Percentiles rank a stretch among this genome's conserved stretches.
These are phyloP conservation scores for Nyctereutes procyonoides DNA, from an alignment of 2,113 vertebrate genomes.

Conservation along the genomic window DNA sequence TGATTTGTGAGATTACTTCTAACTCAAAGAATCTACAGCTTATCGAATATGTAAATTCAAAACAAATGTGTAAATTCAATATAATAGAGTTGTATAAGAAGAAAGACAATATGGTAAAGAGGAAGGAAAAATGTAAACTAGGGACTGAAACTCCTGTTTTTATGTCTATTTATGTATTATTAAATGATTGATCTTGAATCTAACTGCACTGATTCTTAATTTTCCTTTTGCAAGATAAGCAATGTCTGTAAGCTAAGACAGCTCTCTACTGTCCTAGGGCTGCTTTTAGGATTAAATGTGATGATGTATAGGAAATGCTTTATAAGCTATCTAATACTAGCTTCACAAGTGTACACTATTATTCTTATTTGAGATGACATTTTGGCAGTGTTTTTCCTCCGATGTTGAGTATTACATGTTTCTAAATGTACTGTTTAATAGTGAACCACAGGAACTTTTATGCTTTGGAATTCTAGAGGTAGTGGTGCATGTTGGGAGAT, in stretches of 20 bases:
- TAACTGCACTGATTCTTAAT: background rate
- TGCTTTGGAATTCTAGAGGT: background rate
- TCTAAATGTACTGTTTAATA: background rate
- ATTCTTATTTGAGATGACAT: background rate
- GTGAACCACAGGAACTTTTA: background rate
- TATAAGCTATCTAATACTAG: background rate
- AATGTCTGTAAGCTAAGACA: background rate
- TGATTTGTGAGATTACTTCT: conserved; percentile 24
- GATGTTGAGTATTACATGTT: background rate
- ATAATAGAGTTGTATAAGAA: background rate
- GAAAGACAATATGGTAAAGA: background rate
- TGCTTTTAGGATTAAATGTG: background rate
- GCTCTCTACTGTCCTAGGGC: background rate
- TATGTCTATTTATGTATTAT: background rate
- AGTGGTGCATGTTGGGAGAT: background rate
- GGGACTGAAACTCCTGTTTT: background rate
- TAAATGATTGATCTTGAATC: background rate
- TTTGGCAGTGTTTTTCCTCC: background rate
- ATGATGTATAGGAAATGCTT: background rate
- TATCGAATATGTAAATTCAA: background rate
- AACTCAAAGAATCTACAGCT: background rate
- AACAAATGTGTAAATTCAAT: background rate
- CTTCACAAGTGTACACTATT: background rate
- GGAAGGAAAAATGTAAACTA: background rate
- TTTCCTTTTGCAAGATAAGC: background rate